Evolutionary conservation across 2,888 invertebrate genomes (phyloP).

Genomic region (Dione juno): DNA sequence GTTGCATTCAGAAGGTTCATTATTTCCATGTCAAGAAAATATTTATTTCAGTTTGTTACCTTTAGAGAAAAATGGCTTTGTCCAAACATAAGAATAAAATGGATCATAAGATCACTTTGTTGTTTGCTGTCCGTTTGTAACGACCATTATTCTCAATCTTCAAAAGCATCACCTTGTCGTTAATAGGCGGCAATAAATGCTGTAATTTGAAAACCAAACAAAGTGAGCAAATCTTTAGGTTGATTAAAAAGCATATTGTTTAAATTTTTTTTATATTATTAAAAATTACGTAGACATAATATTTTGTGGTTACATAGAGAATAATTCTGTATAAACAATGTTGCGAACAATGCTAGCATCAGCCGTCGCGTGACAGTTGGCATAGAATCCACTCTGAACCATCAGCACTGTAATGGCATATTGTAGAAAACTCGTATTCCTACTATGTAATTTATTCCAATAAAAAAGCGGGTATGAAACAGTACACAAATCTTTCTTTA

Average conservation of each 20-base stretch:
- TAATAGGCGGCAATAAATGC: no score
- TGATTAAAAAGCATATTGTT: constrained; percentile 32
- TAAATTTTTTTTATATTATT: constrained; percentile 69
- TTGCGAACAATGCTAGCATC: constrained; percentile 72
- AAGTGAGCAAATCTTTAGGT: neutral
- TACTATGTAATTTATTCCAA: constrained; percentile 63
- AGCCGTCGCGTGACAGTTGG: constrained; percentile 67
- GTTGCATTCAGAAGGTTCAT: no score
- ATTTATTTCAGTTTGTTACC: no score
- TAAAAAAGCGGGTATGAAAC: constrained; percentile 67
- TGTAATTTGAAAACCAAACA: neutral
- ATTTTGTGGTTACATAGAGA: constrained; percentile 82
- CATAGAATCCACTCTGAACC: constrained; percentile 68
- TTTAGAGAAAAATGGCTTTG: no score
- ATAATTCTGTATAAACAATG: constrained; percentile 80
- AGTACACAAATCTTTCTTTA: constrained; percentile 65
- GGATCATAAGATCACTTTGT: no score
- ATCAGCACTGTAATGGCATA: constrained; percentile 60
- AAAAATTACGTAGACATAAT: constrained; percentile 82
- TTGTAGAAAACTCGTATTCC: constrained; percentile 58
- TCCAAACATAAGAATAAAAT: no score
- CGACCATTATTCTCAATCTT: no score
- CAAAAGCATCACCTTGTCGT: no score
- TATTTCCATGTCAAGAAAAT: no score
- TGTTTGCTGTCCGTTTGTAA: no score